Evolutionary conservation across 2,797 vertebrate species (phyloP).

Genomic region (Dendrocincla tyrannina): DNA sequence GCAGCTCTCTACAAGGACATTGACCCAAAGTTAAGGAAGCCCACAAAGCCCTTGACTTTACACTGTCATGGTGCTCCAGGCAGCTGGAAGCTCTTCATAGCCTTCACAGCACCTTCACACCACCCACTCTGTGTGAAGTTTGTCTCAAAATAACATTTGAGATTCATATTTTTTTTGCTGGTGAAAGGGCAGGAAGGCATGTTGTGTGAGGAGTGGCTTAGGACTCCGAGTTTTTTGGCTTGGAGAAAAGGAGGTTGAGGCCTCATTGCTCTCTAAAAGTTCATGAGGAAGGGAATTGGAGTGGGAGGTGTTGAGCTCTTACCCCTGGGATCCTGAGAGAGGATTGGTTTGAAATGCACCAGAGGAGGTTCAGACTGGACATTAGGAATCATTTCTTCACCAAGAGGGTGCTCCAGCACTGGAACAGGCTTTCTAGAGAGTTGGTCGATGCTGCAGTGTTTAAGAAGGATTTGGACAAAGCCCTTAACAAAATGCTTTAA

Average conservation of each 20-base stretch:
- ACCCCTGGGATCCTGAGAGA: too few relatives aligned
- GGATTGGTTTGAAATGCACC: not conserved
- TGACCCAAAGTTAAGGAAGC: not conserved
- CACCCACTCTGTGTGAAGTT: not conserved
- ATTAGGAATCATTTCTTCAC: not conserved
- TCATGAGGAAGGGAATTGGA: not conserved
- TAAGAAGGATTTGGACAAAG: not conserved
- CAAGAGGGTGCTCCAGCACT: not conserved
- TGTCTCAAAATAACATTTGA: not conserved
- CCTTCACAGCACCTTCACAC: not conserved
- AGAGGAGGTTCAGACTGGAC: not conserved
- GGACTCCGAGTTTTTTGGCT: not conserved
- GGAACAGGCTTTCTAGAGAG: rapidly evolving
- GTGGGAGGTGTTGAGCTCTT: not conserved
- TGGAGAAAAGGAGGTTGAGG: not conserved
- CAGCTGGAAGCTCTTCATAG: not conserved
- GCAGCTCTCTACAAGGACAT: not conserved
- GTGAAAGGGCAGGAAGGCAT: not conserved
- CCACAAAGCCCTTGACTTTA: not conserved
- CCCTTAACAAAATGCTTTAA: not conserved
- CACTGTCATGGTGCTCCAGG: not conserved
- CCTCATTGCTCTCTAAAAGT: not conserved
- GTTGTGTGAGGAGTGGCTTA: not conserved
- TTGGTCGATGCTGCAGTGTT: not conserved
- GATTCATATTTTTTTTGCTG: not conserved